phyloP scores from a whole-genome alignment of 2,888 invertebrate species.

The Aphidius colemani region DNA sequence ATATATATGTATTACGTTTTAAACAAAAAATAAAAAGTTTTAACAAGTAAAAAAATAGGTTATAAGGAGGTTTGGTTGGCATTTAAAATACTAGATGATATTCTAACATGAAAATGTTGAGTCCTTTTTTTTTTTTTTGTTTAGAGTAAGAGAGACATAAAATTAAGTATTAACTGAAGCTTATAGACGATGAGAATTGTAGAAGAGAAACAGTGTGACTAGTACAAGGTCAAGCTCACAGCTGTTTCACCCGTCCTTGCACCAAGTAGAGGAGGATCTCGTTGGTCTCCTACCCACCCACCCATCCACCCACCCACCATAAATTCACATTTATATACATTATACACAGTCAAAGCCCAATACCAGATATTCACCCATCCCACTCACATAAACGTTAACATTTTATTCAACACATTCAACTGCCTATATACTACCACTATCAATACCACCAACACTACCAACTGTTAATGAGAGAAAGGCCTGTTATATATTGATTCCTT shows the following conservation, averaged over 20 bases:
- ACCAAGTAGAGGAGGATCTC: slow-evolving; percentile 43
- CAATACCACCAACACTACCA: too few species aligned
- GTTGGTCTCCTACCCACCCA: slow-evolving; percentile 1
- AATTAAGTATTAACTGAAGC: slow-evolving; percentile 8
- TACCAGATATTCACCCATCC: slow-evolving; percentile 6
- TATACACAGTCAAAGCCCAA: slow-evolving; percentile 21
- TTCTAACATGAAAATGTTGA: neutral
- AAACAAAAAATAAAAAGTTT: too few species aligned
- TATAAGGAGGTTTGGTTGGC: too few species aligned
- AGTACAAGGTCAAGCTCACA: slow-evolving; percentile 42
- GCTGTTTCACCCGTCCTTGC: slow-evolving; percentile 38
- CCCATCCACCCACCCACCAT: too few species aligned
- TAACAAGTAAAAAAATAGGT: too few species aligned
- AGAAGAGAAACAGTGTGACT: slow-evolving; percentile 23
- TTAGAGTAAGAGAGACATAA: too few species aligned
- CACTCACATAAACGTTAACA: slow-evolving; percentile 14
- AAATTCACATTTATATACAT: too few species aligned
- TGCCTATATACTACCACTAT: neutral
- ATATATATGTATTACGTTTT: too few species aligned
- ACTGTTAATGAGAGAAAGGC: slow-evolving; percentile 25
- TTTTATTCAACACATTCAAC: slow-evolving; percentile 18
- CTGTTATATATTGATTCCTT: slow-evolving; percentile 52
- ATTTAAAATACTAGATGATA: too few species aligned
- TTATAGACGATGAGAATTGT: slow-evolving; percentile 17
- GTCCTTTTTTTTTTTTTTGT: too few species aligned